Percentiles rank a stretch among this genome's conserved stretches.
Conservation (phyloP, 2,113 vertebrate genomes). For the Grammomys dolichurus region DNA sequence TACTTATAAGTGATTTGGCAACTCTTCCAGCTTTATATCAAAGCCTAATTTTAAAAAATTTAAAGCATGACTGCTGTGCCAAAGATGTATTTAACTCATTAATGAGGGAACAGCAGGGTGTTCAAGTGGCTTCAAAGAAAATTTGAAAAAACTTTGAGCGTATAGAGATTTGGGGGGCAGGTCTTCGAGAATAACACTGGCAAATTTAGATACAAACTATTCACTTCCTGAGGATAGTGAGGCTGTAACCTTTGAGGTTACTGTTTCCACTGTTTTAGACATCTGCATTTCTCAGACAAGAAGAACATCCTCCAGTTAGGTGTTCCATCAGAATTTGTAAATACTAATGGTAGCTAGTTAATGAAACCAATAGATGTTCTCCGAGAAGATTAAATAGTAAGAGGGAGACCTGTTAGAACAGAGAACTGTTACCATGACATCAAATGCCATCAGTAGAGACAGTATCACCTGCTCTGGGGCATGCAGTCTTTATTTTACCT, state of each 20-base stretch:
- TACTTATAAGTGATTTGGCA: slow-evolving; percentile 28
- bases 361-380: not conserved
- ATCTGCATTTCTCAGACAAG: not conserved
- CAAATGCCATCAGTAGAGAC: no score
- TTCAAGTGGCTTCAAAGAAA: slow-evolving; percentile 71
- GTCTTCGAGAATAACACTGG: not conserved
- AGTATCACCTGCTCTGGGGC: not conserved
- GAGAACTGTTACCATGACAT: not conserved
- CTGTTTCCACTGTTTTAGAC: not conserved
- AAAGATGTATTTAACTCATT: slow-evolving; percentile 71
- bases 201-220: slow-evolving; percentile 43
- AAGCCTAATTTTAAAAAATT: slow-evolving; percentile 5
- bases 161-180: not conserved
- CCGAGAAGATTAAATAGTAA: not conserved
- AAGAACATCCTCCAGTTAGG: slow-evolving; percentile 34
- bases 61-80: slow-evolving; percentile 22
- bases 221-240: not conserved
- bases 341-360: not conserved
- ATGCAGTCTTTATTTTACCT: not conserved
- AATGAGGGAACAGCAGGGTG: slow-evolving; percentile 47
- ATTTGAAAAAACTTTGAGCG: slow-evolving; percentile 49
- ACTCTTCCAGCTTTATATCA: slow-evolving; percentile 36
- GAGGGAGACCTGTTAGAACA: not conserved
- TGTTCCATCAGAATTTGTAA: not conserved
- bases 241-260: not conserved